Conservation (phyloP, 1,140 invertebrate genomes). For the Apis laboriosa region DNA sequence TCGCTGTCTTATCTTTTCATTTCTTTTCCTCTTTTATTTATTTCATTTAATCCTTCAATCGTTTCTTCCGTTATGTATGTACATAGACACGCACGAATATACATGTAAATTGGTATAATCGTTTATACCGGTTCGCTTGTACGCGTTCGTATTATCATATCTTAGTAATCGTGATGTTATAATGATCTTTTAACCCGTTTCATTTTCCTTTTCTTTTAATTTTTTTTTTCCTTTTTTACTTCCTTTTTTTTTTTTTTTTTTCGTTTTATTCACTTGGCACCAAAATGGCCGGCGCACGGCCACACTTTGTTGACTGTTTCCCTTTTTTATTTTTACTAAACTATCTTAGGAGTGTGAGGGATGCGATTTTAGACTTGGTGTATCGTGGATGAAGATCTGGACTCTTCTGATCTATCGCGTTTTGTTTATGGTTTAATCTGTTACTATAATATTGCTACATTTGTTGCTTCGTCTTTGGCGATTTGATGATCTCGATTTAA, state of each 20-base stretch:
- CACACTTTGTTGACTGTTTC: slow-evolving; percentile 4
- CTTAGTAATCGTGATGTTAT: slow-evolving; percentile 45
- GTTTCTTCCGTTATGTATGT: slow-evolving; percentile 9
- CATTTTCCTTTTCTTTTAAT: background rate
- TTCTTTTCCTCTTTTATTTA: no score
- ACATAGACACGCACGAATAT: slow-evolving; percentile 46
- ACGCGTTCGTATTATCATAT: slow-evolving; percentile 44
- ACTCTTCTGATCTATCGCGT: slow-evolving; percentile 17
- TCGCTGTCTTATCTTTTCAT: background rate
- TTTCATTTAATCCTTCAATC: no score
- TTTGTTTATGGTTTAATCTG: background rate
- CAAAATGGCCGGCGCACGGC: slow-evolving; percentile 26
- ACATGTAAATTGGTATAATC: slow-evolving; percentile 10
- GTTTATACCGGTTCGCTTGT: background rate
- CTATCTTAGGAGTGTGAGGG: slow-evolving; percentile 23
- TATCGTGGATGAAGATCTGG: background rate
- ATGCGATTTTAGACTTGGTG: slow-evolving; percentile 16
- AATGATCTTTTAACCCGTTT: background rate
- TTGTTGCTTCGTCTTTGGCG: background rate
- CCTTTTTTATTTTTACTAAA: background rate
- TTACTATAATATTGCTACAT: slow-evolving; percentile 9
- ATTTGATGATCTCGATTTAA: background rate
- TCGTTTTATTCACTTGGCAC: slow-evolving; percentile 9
- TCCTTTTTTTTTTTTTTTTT: background rate
- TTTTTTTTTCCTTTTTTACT: no score